These are phyloP conservation scores for Hyperoodon ampullatus DNA, from an alignment of 2,113 vertebrate genomes.

Conservation along the genomic window DNA sequence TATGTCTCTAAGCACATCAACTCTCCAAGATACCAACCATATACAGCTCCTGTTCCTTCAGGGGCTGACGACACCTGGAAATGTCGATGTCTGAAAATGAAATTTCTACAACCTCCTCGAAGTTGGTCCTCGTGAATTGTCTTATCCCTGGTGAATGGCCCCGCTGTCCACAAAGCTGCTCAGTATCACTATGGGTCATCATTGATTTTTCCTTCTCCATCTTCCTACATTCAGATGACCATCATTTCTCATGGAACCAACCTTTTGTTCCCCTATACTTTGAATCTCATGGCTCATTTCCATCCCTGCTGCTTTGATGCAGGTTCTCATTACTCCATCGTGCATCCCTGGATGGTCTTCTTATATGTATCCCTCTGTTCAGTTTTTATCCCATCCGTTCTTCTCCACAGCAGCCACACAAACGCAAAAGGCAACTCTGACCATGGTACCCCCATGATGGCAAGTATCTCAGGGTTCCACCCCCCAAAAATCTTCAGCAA, in stretches of 20 bases:
- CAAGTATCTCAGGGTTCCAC: neutral
- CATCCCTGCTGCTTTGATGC: neutral
- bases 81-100: neutral
- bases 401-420: neutral
- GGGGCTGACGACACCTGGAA: too few species aligned
- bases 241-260: neutral
- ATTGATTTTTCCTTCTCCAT: neutral
- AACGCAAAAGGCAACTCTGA: neutral
- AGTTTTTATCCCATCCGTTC: too few species aligned
- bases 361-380: rapidly evolving
- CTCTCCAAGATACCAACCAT: neutral
- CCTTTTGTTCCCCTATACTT: neutral
- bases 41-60: neutral
- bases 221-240: neutral
- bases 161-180: rapidly evolving
- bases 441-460: rapidly evolving
- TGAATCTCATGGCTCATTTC: neutral
- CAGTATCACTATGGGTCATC: rapidly evolving
- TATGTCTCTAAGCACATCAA: neutral
- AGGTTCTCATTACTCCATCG: too few species aligned
- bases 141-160: neutral
- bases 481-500: neutral
- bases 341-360: neutral
- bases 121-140: neutral
- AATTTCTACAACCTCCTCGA: neutral